Base-by-base conservation (phyloP, 2,797 vertebrate species). In the Somateria mollissima region DNA sequence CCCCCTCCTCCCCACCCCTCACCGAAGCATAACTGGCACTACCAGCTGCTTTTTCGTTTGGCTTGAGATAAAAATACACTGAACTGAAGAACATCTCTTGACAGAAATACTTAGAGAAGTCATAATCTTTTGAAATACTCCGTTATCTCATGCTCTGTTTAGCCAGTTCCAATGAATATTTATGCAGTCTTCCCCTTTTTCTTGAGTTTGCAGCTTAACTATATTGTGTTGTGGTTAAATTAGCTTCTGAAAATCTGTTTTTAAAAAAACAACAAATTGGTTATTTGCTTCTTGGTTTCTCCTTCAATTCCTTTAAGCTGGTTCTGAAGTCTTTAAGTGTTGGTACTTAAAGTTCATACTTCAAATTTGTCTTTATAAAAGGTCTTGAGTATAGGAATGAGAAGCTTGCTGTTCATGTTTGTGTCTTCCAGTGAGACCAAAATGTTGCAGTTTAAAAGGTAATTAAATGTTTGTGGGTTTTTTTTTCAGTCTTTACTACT, bases 41-140 rank as follows among this genome's bases (percentile, higher is more conserved):
- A 93, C 96, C 96, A 97, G 95, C 96, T 97, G 96, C 95, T 86
- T 96, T 95, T 96, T 96, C 90, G 19, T 94, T 96, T 95, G 95
- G 36, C 87, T 92, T 6, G 91, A 47, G 95, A 95, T 96, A 97
- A 97, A 96, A 97, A 96, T 95, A 96, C 82, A 67, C 95, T 18
- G 78, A 96, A 97, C 92, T 91, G 83, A 89, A 92, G 81, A 92
- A 95, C 92, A 96, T 94, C 90, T 88, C 95, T 96, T 96, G 94
- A 94, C 95, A 92, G 85, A 92, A 91, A 90, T 93, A 88, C 87
- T 89, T 70, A 24, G 5, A 93, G 92, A 96, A 94, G 94, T 92
- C 56, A 5, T 62, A 84, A 84, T 96, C 94, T 91, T 87, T 75
- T 65, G 58, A 60, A 87, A 84, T 80, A 22, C 39, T 89, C 71